Evolutionary conservation across 2,797 vertebrate species (phyloP), one percentile per base, ranked within the genome.

Genomic region (Tragelaphus eurycerus): DNA sequence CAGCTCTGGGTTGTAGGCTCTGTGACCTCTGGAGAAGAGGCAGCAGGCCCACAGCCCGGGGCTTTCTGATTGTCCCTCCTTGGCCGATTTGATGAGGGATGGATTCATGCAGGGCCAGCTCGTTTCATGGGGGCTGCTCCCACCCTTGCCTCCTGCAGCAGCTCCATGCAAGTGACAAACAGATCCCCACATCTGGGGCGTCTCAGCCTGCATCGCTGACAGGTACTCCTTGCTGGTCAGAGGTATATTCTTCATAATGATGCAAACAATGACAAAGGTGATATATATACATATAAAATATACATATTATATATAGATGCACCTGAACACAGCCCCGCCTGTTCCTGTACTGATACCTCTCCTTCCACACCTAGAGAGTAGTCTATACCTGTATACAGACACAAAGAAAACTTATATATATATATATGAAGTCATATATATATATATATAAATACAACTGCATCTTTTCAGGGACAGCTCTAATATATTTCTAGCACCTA

Each of bases 381-480:
- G 76, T 31, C 95, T 82, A 55, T 88, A 96, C 97, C 93, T 98
- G 95, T 96, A 98, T 76, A 95, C 60, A 86, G 86, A 87, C 81
- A 95, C 94, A 95, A 86, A 90, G 60, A 86, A n/a, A 94, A 86
- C 93, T 50, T 92, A 76, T 93, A 98, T 96, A 94, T 88, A 82
- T 92, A 96, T 64, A 89, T 23, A 93, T 90, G 17, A 38, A 38
- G 4, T 71, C 34, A 71, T 38, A 95, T 55, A 96, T 67, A 92
- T 25, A 93, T 89, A 98, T 90, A 67, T 95, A 95, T 2, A 96
- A 83, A 95, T 84, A 97, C 86, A 97, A 96, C 95, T 98, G 98
- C 97, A 97, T 98, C 95, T 98, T 98, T 98, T 97, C 96, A 97
- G 98, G 98, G 98, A 97, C 96, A 97, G 97, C 55, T 90, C 85